phyloP scores from a whole-genome alignment of 92 coral and sea anemone species.

The Epizoanthus illoricatus region DNA sequence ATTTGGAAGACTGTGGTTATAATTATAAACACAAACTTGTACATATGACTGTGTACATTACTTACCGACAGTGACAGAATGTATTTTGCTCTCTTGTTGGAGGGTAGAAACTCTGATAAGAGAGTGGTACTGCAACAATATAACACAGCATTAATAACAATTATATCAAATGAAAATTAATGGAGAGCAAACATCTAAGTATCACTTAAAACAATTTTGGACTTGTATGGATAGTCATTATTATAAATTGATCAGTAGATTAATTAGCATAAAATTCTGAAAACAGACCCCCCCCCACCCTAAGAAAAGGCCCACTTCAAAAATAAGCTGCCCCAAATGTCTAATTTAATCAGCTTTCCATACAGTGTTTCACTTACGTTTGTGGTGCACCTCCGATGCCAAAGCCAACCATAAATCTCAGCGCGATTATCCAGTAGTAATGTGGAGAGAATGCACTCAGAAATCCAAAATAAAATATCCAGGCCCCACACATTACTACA shows the following conservation, averaged over 20 bases:
- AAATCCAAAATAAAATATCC: slow-evolving; percentile 81
- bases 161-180: neutral
- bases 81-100: slow-evolving; percentile 77
- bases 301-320: too few relatives aligned
- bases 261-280: neutral
- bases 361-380: slow-evolving; percentile 57
- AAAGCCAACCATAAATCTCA: slow-evolving; percentile 82
- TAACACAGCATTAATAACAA: neutral
- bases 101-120: slow-evolving; percentile 75
- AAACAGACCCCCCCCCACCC: too few relatives aligned
- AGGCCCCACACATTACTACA: slow-evolving; percentile 62
- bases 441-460: slow-evolving; percentile 84
- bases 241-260: too few relatives aligned
- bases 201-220: too few relatives aligned
- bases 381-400: slow-evolving; percentile 94
- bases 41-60: neutral
- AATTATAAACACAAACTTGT: neutral
- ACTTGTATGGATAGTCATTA: too few relatives aligned
- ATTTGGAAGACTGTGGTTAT: neutral
- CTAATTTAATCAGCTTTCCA: too few relatives aligned
- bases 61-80: slow-evolving; percentile 78
- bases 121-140: slow-evolving; percentile 66
- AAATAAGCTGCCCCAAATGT: neutral
- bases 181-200: neutral
- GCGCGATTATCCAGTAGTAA: slow-evolving; percentile 87